Conservation (phyloP, 2,113 vertebrate species). For the Ochotona princeps region DNA sequence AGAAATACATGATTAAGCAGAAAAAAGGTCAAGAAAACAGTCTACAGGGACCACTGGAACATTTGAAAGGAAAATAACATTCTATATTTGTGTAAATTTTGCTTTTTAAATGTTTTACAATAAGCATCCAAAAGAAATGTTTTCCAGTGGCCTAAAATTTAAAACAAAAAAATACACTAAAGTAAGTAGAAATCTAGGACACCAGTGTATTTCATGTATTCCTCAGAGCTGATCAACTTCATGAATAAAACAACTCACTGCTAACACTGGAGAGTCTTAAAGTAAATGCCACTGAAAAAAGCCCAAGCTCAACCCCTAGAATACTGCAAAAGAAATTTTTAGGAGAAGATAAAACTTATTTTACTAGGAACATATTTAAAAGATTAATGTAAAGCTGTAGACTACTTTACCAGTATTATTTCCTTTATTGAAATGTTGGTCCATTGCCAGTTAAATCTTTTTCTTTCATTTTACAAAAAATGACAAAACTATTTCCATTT, state of each 20-base stretch:
- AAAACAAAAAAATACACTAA: neutral
- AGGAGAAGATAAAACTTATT: slow-evolving; percentile 15
- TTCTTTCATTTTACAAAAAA: neutral
- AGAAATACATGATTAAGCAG: neutral
- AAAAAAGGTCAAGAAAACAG: slow-evolving; percentile 11
- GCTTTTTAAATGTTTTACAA: slow-evolving; percentile 5
- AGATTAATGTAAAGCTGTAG: neutral
- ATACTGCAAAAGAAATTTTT: slow-evolving; percentile 17
- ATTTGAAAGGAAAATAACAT: slow-evolving; percentile 9
- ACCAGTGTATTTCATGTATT: slow-evolving; percentile 1
- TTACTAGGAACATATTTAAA: slow-evolving; percentile 26
- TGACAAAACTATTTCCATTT: neutral
- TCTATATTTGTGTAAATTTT: neutral
- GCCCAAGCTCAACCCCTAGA: neutral
- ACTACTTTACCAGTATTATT: neutral
- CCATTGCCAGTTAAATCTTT: neutral
- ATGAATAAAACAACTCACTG: slow-evolving; percentile 60
- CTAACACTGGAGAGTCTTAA: slow-evolving; percentile 43
- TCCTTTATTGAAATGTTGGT: neutral
- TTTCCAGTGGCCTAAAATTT: slow-evolving; percentile 47
- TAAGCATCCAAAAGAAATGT: slow-evolving; percentile 24
- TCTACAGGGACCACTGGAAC: neutral
- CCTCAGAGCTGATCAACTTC: slow-evolving; percentile 40
- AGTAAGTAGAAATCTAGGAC: slow-evolving; percentile 54
- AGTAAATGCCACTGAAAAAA: slow-evolving; percentile 37